Percentiles rank a stretch among this genome's conserved stretches.
Conservation (phyloP, 2,113 vertebrate genomes). For the Hylia prasina region DNA sequence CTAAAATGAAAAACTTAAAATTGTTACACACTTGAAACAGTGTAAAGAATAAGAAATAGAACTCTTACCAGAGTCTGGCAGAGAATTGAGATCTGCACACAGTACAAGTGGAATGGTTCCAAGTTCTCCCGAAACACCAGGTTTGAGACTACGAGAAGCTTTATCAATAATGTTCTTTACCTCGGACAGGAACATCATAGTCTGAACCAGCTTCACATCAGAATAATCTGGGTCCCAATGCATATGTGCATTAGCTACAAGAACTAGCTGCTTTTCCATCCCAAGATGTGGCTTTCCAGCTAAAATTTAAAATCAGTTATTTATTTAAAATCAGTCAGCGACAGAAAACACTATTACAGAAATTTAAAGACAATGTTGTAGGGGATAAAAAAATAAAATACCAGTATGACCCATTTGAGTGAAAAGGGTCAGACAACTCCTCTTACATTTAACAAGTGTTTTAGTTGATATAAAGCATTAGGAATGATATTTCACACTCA, state of each 20-base stretch:
- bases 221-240: slow-evolving; percentile 99
- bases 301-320: slow-evolving; percentile 60
- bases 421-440: background rate
- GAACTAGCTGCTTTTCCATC: slow-evolving; percentile 93
- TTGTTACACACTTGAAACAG: background rate
- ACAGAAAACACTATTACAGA: background rate
- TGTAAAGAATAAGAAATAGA: background rate
- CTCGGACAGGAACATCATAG: slow-evolving; percentile 99
- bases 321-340: background rate
- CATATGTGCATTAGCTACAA: slow-evolving; percentile 97
- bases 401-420: background rate
- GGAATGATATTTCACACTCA: background rate
- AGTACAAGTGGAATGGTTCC: slow-evolving; percentile 93
- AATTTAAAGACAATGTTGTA: background rate
- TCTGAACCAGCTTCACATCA: slow-evolving; percentile 96
- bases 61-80: slow-evolving; percentile 91
- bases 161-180: slow-evolving; percentile 98
- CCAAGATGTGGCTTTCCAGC: slow-evolving; percentile 88
- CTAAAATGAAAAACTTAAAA: background rate
- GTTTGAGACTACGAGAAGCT: slow-evolving; percentile 90
- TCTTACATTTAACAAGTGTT: background rate
- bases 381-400: background rate
- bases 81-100: slow-evolving; percentile 97
- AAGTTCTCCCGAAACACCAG: slow-evolving; percentile 86
- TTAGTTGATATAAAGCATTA: background rate